phyloP scores from a whole-genome alignment of 2,113 vertebrate genomes.

The Nothocercus julius region DNA sequence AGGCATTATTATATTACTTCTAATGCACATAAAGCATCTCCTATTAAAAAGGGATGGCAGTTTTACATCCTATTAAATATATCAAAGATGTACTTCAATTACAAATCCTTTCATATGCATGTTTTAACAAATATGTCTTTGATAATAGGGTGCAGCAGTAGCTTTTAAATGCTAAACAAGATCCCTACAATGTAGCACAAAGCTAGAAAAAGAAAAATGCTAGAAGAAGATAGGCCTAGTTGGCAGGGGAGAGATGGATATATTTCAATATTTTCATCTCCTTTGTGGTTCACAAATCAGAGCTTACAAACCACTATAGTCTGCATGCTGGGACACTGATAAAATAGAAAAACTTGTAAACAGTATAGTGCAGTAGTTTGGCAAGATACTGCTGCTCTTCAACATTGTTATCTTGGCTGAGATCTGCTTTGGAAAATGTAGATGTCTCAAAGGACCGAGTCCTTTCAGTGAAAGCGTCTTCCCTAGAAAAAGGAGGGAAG shows the following conservation, averaged over 20 bases:
- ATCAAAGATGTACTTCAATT: slow-evolving; percentile 81
- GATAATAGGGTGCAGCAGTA: slow-evolving; percentile 72
- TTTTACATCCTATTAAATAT: slow-evolving; percentile 81
- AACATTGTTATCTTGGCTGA: slow-evolving; percentile 16
- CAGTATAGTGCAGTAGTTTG: neutral
- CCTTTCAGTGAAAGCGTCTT: neutral
- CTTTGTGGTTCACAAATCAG: neutral
- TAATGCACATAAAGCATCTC: slow-evolving; percentile 80
- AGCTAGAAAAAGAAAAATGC: slow-evolving; percentile 16
- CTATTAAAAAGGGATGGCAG: slow-evolving; percentile 77
- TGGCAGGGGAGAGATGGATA: neutral
- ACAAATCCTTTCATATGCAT: slow-evolving; percentile 78
- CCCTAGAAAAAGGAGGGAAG: neutral
- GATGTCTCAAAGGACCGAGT: neutral
- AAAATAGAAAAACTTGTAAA: slow-evolving; percentile 29
- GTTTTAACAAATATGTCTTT: slow-evolving; percentile 81
- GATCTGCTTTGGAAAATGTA: slow-evolving; percentile 19
- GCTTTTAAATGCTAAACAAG: slow-evolving; percentile 72
- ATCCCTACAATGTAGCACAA: neutral
- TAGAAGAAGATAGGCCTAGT: neutral
- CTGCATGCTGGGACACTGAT: neutral
- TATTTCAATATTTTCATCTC: slow-evolving; percentile 25
- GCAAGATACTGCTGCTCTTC: slow-evolving; percentile 48
- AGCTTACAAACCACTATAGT: slow-evolving; percentile 32
- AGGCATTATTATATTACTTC: slow-evolving; percentile 78